These are phyloP conservation scores for Hephaestus fuliginosus DNA, from an alignment of 2,797 vertebrate species.

Conservation along the genomic window DNA sequence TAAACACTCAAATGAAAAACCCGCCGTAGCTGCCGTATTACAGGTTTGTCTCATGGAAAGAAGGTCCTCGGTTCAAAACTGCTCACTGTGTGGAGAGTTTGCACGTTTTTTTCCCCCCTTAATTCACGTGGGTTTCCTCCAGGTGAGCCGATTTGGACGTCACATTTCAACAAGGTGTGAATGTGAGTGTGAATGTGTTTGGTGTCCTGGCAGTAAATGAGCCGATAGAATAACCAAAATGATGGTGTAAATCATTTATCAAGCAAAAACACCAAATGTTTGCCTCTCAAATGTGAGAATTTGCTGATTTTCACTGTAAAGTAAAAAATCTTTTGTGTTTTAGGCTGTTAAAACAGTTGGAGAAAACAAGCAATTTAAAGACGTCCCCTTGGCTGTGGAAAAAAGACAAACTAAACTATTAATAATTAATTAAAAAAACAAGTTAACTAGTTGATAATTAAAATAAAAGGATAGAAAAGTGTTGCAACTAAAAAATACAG, in stretches of 20 bases:
- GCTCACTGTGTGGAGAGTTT: neutral
- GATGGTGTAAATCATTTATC: neutral
- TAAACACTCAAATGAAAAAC: slow-evolving; percentile 1
- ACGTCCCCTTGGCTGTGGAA: neutral
- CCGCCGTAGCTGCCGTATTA: neutral
- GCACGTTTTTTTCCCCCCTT: neutral
- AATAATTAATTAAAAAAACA: neutral
- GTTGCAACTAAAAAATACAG: neutral
- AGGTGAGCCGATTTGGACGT: slow-evolving; percentile 5
- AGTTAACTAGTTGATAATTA: no score
- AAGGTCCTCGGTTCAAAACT: neutral
- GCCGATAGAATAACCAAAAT: neutral
- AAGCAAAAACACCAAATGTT: slow-evolving; percentile 15
- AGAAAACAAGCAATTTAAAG: neutral
- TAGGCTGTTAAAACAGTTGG: no score
- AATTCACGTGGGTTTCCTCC: neutral
- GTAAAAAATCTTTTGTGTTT: neutral
- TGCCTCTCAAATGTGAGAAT: neutral
- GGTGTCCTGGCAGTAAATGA: neutral
- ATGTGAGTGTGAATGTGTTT: slow-evolving; percentile 7
- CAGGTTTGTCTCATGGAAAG: neutral
- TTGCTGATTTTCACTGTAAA: neutral
- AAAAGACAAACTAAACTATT: neutral
- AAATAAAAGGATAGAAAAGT: neutral
- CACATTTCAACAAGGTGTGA: slow-evolving; percentile 15